A percentile compares a stretch with the other conserved stretches of the same genome.
phyloP scores from a whole-genome alignment of 2,113 vertebrate species.

The Peromyscus californicus region DNA sequence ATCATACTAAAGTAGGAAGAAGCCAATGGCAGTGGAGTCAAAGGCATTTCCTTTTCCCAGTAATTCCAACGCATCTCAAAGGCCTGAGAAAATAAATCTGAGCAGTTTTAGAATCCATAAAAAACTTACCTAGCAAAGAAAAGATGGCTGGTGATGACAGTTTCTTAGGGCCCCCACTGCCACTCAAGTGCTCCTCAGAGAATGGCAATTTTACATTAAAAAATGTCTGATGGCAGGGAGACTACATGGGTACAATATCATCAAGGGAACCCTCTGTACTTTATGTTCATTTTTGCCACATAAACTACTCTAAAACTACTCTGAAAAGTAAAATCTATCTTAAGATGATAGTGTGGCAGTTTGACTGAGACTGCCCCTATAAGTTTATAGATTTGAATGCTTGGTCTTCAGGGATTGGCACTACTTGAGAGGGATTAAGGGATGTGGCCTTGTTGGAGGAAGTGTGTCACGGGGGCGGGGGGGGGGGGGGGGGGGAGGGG shows the following conservation, averaged over 20 bases:
- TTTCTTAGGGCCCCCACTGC: not conserved
- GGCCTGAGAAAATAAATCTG: not conserved
- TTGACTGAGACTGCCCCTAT: not conserved
- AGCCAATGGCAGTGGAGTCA: not conserved
- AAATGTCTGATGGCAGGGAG: not conserved
- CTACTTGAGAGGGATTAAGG: not conserved
- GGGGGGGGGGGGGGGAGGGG: too few relatives aligned
- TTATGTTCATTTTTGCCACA: not conserved
- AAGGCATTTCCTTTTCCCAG: not conserved
- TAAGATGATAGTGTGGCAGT: not conserved
- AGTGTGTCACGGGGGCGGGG: not conserved
- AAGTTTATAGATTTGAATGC: not conserved
- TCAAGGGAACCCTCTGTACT: not conserved
- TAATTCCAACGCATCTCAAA: not conserved
- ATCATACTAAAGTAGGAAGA: not conserved
- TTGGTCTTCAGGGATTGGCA: not conserved
- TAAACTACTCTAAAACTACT: not conserved
- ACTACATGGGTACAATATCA: too few relatives aligned
- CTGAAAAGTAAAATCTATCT: not conserved
- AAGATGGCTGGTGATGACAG: not conserved
- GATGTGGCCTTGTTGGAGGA: not conserved
- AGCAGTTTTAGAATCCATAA: not conserved
- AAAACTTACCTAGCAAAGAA: not conserved
- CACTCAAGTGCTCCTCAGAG: not conserved
- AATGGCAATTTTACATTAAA: not conserved